These are phyloP conservation scores for Phylloscopus whistleri DNA, from an alignment of 2,113 vertebrate species.

Conservation along the genomic window DNA sequence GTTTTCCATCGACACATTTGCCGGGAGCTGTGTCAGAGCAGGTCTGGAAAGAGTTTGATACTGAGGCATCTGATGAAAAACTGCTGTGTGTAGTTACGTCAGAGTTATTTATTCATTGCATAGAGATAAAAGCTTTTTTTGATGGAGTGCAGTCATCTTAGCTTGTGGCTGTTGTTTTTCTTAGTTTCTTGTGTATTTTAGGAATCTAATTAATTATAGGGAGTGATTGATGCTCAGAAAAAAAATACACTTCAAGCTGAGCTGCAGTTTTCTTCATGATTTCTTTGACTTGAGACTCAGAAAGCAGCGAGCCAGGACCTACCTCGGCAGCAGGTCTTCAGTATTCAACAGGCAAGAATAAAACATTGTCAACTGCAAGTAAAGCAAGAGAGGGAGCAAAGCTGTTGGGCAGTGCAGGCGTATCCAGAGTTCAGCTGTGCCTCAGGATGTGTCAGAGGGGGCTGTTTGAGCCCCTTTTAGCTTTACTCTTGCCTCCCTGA, in stretches of 20 bases:
- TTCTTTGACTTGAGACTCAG: neutral
- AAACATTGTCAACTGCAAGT: neutral
- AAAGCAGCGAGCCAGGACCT: neutral
- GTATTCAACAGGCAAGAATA: neutral
- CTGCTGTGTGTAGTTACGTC: constrained; percentile 25
- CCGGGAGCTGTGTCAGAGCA: neutral
- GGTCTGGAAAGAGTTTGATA: neutral
- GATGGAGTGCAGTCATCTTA: constrained; percentile 28
- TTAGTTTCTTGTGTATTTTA: constrained; percentile 50
- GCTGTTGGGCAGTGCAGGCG: neutral
- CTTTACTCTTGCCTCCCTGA: neutral
- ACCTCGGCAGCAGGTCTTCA: neutral
- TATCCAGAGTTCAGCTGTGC: neutral
- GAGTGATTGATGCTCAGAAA: constrained; percentile 7
- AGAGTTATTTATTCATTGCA: constrained; percentile 53
- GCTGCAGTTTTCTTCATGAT: neutral
- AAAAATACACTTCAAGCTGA: neutral
- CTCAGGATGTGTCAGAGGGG: neutral
- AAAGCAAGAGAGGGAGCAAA: neutral
- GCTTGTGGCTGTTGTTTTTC: constrained; percentile 54
- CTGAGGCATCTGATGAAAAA: constrained; percentile 30
- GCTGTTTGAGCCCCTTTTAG: neutral
- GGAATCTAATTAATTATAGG: constrained; percentile 41
- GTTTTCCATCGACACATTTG: constrained; percentile 28
- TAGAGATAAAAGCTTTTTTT: constrained; percentile 47